Percentiles rank a stretch among this genome's conserved stretches.
Evolutionary conservation across 2,113 vertebrate species (phyloP).

Genomic region (Oenanthe oenanthe): DNA sequence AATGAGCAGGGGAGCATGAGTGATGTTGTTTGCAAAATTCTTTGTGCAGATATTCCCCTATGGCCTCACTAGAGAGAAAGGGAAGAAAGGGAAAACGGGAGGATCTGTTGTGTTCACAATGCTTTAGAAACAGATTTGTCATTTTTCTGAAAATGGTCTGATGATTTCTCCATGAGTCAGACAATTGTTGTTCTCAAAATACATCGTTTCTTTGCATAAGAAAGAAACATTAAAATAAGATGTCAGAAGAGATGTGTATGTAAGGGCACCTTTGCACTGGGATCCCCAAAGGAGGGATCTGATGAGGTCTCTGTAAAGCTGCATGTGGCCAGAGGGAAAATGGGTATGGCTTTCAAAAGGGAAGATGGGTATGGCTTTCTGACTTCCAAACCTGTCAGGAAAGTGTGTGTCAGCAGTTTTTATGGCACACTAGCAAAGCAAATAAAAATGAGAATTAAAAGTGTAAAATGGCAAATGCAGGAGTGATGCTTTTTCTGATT

Average conservation of each 20-base stretch:
- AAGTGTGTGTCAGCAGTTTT: background rate
- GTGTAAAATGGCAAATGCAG: background rate
- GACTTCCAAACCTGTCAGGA: background rate
- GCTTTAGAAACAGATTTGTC: background rate
- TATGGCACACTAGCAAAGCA: background rate
- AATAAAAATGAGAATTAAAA: background rate
- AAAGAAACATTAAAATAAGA: background rate
- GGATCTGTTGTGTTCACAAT: background rate
- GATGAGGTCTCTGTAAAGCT: background rate
- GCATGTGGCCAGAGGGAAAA: background rate
- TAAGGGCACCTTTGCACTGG: background rate
- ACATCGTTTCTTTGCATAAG: background rate
- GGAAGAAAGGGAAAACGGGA: background rate
- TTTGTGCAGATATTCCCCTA: background rate
- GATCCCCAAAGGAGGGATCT: background rate
- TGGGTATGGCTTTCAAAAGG: background rate
- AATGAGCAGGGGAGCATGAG: background rate
- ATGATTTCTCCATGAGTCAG: background rate
- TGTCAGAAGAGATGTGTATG: background rate
- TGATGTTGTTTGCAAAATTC: background rate
- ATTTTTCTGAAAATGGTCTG: background rate
- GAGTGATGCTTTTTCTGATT: background rate
- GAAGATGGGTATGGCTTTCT: background rate
- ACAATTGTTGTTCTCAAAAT: background rate
- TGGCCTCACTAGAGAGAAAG: background rate